phyloP scores from a whole-genome alignment of 2,888 invertebrate genomes.

The Vanessa cardui region DNA sequence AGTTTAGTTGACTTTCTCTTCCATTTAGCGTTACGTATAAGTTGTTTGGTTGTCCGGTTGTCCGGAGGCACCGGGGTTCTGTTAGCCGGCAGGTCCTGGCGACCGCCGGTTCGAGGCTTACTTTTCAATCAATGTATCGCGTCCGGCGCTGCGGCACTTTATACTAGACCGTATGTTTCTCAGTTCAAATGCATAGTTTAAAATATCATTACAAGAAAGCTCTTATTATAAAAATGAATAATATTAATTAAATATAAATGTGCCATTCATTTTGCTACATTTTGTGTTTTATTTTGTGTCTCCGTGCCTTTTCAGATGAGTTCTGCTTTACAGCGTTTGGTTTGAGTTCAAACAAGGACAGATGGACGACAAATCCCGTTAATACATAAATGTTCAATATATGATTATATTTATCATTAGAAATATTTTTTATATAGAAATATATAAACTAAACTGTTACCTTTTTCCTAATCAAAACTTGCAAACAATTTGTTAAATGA shows the following conservation, averaged over 20 bases:
- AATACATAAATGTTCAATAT: too few species aligned
- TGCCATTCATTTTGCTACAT: slow-evolving; percentile 83
- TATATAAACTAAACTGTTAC: too few species aligned
- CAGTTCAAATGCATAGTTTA: slow-evolving; percentile 77
- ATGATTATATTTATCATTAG: too few species aligned
- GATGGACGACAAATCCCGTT: too few species aligned
- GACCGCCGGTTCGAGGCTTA: slow-evolving; percentile 48
- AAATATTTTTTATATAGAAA: too few species aligned
- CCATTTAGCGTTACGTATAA: slow-evolving; percentile 73
- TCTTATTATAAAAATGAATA: slow-evolving; percentile 83
- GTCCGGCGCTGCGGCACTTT: slow-evolving; percentile 46
- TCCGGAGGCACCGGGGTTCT: slow-evolving; percentile 54
- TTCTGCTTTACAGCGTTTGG: too few species aligned
- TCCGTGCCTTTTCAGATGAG: not conserved
- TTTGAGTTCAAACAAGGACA: too few species aligned
- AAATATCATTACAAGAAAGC: slow-evolving; percentile 76
- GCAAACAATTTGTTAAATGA: too few species aligned
- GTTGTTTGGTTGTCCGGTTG: slow-evolving; percentile 73
- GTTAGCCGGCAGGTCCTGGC: slow-evolving; percentile 60
- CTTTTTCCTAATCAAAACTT: too few species aligned
- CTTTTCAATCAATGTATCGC: slow-evolving; percentile 38
- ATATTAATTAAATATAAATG: slow-evolving; percentile 84
- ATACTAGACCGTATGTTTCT: slow-evolving; percentile 36
- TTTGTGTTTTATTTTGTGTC: slow-evolving; percentile 69
- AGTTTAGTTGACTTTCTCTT: slow-evolving; percentile 78